phyloP scores from a whole-genome alignment of 2,888 invertebrate species.

The Metellina segmentata region DNA sequence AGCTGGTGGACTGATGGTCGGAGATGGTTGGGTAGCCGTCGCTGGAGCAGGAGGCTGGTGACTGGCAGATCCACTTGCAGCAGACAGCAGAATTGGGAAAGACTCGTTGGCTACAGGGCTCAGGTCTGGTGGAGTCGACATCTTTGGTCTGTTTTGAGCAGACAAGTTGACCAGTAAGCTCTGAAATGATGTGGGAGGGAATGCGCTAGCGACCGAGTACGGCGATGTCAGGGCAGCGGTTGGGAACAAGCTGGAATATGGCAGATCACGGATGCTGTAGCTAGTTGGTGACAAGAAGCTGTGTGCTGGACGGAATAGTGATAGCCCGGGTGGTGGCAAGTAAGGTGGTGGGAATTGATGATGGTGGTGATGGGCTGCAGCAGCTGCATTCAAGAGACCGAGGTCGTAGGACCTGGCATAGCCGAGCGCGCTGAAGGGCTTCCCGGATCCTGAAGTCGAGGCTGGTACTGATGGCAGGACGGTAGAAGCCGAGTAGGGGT shows the following conservation, averaged over 20 bases:
- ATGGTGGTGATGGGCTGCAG: conserved; percentile 62
- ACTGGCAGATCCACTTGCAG: neutral
- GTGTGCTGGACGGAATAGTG: conserved; percentile 65
- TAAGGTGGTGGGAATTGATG: conserved; percentile 70
- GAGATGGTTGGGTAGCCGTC: conserved; percentile 66
- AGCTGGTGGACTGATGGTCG: conserved; percentile 51
- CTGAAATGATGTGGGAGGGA: conserved; percentile 86
- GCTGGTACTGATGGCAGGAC: conserved; percentile 72
- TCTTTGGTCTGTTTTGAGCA: conserved; percentile 73
- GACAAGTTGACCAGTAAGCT: conserved; percentile 91
- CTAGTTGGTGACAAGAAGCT: conserved; percentile 62
- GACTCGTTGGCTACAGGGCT: conserved; percentile 57
- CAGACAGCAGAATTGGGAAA: conserved; percentile 32
- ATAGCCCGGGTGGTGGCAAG: conserved; percentile 69
- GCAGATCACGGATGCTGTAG: conserved; percentile 71
- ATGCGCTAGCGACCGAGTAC: conserved; percentile 67
- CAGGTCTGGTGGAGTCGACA: conserved; percentile 64
- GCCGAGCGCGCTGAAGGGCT: conserved; percentile 62
- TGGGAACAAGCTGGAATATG: conserved; percentile 63
- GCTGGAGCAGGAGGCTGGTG: conserved; percentile 65
- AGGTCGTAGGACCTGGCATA: conserved; percentile 68
- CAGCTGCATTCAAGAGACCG: conserved; percentile 54
- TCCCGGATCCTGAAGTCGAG: conserved; percentile 61
- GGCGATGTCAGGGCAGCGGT: conserved; percentile 68
- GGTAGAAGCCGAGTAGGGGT: conserved; percentile 74